Evolutionary conservation across 2,113 vertebrate species (phyloP), one percentile per base, ranked within the genome.

Genomic region (Callospermophilus lateralis): DNA sequence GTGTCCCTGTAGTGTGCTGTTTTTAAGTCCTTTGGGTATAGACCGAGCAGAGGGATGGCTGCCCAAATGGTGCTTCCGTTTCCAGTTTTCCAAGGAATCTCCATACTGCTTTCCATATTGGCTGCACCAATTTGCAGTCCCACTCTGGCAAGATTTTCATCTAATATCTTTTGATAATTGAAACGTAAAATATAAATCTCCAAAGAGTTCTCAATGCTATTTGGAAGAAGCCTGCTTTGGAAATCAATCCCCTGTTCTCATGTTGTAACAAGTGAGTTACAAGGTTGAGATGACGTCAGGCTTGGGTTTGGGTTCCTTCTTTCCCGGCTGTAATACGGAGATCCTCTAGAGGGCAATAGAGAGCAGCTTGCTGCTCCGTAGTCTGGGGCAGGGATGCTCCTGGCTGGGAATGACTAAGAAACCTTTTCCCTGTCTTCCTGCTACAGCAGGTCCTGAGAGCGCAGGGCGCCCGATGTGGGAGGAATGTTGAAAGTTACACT

Each of bases 291-390:
- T n/a, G 58, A 84, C 30, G 10, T 20, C 68, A 87, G 37, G 37
- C 86, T 61, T 84, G 20, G 8, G 17, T 63, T 11, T 28, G 61
- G 65, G 22, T 17, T 70, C 55, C 65, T 85, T 86, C 58, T 65
- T 65, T 87, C 53, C 32, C 1, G 67, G 76, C 61, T 84, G 53
- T 94, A 65, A 51, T 77, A 34, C 4, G 58, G 58, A 67, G 3
- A 17, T 45, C 96, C 95, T 95, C 65, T 67, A 96, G 97, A 93
- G 90, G 95, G 96, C 94, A 84, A 4, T 32, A 88, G 65, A 97
- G 93, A 97, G 93, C 93, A 95, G 22, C 32, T 77, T 81, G 79
- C 58, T 70, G 8, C 37, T 48, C 1, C 15, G 11, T 3, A 4
- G 5, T 53, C 6, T 74, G 22, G 16, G 48, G 10, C 32, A 30